Percentiles rank a stretch among this genome's conserved stretches.
These are phyloP conservation scores for Neelides sp. DNA, from an alignment of 1,140 invertebrate genomes.

Conservation along the genomic window DNA sequence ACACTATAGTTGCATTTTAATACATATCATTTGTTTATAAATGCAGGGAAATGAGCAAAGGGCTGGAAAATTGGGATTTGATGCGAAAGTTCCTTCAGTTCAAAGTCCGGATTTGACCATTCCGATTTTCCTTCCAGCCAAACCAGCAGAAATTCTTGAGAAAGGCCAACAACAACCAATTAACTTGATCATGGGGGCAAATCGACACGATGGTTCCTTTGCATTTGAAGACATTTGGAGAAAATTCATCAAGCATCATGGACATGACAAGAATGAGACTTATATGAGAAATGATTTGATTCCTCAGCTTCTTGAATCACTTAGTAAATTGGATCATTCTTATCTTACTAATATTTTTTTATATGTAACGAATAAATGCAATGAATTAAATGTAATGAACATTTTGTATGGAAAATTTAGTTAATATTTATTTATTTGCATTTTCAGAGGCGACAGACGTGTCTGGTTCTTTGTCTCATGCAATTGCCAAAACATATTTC, in stretches of 20 bases:
- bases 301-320: constrained; percentile 3
- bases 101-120: background rate
- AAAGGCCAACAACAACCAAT: background rate
- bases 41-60: background rate
- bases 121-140: background rate
- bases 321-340: constrained; percentile 5
- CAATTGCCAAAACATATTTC: constrained; percentile 10
- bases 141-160: background rate
- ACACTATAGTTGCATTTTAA: background rate
- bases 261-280: constrained; percentile 5
- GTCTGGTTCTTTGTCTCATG: constrained; percentile 4
- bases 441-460: constrained; percentile 8
- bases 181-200: constrained; percentile 9
- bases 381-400: too few species aligned
- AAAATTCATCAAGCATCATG: constrained; percentile 13
- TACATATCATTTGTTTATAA: background rate
- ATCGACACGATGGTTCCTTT: constrained; percentile 13
- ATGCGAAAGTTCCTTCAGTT: constrained; percentile 7
- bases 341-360: too few species aligned
- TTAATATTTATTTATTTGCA: constrained; percentile 1
- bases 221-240: constrained; percentile 8
- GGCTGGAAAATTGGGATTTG: constrained; percentile 12
- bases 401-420: too few species aligned
- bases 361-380: background rate
- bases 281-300: constrained; percentile 20